Percentiles rank a stretch among this genome's conserved stretches.
phyloP scores from a whole-genome alignment of 37 sponge, comb jelly and placozoan genomes.

The Aplysina aerophoba region DNA sequence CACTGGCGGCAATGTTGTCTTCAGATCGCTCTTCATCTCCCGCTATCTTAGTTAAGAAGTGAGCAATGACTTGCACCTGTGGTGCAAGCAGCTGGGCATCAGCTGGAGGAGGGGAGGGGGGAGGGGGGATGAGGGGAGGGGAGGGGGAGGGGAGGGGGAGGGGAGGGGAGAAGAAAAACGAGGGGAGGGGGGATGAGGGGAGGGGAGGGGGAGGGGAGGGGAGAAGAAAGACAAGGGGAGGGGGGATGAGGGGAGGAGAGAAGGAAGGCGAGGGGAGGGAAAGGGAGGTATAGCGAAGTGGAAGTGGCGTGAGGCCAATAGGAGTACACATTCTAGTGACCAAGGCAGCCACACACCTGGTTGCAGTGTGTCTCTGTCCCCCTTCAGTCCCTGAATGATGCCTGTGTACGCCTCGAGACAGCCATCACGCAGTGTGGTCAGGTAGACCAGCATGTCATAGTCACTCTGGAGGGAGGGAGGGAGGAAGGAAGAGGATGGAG shows the following conservation, averaged over 20 bases:
- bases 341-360: too few relatives aligned
- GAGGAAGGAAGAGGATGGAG: too few relatives aligned
- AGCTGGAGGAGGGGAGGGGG: conserved; percentile 26
- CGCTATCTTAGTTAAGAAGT: conserved; percentile 70
- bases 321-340: too few relatives aligned
- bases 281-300: not conserved
- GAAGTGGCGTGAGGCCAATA: not conserved
- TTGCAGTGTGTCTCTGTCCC: conserved; percentile 37
- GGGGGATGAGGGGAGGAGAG: too few relatives aligned
- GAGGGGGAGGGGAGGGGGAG: not conserved
- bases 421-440: conserved; percentile 92
- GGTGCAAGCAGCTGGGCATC: conserved; percentile 74
- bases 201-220: too few relatives aligned
- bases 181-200: too few relatives aligned
- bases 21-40: conserved; percentile 90
- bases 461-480: conserved; percentile 54
- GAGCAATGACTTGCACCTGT: conserved; percentile 76
- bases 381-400: conserved; percentile 93
- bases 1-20: conserved; percentile 50
- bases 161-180: too few relatives aligned
- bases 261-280: not conserved
- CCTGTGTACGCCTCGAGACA: conserved; percentile 98
- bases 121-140: not conserved
- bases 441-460: conserved; percentile 91
- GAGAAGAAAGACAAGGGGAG: too few relatives aligned